Evolutionary conservation across 2,888 invertebrate genomes (phyloP).

Genomic region (Hetaerina titia): DNA sequence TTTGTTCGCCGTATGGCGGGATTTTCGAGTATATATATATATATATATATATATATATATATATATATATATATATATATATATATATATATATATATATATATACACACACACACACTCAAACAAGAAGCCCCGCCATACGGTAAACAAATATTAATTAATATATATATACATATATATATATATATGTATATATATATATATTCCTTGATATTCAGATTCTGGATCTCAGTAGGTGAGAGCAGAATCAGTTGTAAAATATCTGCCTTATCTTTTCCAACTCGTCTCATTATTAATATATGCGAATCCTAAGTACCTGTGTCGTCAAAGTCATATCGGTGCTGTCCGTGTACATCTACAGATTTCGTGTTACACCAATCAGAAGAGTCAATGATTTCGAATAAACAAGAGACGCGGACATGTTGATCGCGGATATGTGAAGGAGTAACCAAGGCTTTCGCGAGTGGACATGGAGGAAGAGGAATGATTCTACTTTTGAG

Average conservation of each 20-base stretch:
- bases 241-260: not conserved
- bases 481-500: not conserved
- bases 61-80: no score
- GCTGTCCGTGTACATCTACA: not conserved
- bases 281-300: not conserved
- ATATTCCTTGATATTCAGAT: no score
- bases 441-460: not conserved
- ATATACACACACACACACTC: no score
- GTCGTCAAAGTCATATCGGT: not conserved
- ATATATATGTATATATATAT: no score
- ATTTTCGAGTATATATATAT: no score
- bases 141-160: no score
- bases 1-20: no score
- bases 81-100: no score
- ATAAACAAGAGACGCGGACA: not conserved
- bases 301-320: not conserved
- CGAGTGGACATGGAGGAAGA: not conserved
- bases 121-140: no score
- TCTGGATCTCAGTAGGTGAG: no score
- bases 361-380: not conserved
- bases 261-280: not conserved
- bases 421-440: not conserved
- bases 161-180: no score
- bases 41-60: no score
- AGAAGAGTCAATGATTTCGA: not conserved